Conservation (phyloP, 2,113 vertebrate genomes). For the Calonectris borealis region DNA sequence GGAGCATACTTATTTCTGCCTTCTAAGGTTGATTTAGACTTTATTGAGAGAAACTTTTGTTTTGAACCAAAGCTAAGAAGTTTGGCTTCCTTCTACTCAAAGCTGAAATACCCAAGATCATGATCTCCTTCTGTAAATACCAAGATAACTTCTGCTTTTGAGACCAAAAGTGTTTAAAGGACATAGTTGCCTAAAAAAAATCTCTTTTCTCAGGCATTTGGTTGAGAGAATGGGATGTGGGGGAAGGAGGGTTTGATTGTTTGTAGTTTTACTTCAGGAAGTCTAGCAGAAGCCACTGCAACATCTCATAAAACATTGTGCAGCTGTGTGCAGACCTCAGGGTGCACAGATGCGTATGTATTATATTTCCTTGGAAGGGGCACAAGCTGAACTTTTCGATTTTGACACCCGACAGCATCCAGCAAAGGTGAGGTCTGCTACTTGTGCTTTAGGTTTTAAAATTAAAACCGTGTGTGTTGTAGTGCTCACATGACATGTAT, state of each 20-base stretch:
- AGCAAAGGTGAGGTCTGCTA: conserved; percentile 71
- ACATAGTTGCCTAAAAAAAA: neutral
- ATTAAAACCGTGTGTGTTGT: conserved; percentile 62
- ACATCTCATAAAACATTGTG: conserved; percentile 69
- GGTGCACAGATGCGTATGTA: conserved; percentile 62
- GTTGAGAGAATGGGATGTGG: conserved; percentile 7
- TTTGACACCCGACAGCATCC: conserved; percentile 61
- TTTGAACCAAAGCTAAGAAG: conserved; percentile 17
- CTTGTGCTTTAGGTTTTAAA: conserved; percentile 60
- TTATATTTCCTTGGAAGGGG: conserved; percentile 67
- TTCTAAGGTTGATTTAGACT: conserved; percentile 36
- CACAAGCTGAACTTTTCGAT: conserved; percentile 61
- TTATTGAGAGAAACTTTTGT: conserved; percentile 23
- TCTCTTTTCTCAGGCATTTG: conserved; percentile 2
- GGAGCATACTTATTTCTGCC: neutral
- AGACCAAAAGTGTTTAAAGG: neutral
- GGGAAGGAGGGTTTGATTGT: conserved; percentile 52
- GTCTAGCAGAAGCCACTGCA: conserved; percentile 66
- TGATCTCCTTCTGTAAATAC: neutral
- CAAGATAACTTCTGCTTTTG: neutral
- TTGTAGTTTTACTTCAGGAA: conserved; percentile 66
- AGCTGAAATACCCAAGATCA: neutral
- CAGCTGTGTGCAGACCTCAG: conserved; percentile 68
- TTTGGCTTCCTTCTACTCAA: neutral
- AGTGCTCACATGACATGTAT: conserved; percentile 57